A percentile compares a stretch with the other conserved stretches of the same genome.
Conservation (phyloP, 2,888 invertebrate species). For the Callinectes sapidus region DNA sequence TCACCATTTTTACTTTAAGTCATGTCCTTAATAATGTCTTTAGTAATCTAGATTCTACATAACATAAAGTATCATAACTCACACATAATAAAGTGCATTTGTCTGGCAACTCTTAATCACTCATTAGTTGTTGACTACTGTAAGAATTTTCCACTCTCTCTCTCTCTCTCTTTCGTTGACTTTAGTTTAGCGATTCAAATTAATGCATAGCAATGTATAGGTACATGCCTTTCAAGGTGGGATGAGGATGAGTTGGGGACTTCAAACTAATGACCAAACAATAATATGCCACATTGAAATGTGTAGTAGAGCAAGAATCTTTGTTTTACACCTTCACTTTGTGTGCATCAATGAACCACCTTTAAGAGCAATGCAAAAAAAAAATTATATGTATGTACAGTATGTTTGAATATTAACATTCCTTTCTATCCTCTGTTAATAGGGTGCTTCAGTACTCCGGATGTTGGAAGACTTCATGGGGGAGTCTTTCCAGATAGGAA, state of each 20-base stretch:
- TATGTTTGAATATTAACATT: neutral
- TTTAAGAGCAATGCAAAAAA: neutral
- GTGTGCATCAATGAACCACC: neutral
- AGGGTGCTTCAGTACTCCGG: constrained; percentile 89
- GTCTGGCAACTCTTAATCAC: too few relatives aligned
- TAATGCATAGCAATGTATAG: too few relatives aligned
- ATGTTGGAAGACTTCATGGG: constrained; percentile 92
- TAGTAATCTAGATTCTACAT: too few relatives aligned
- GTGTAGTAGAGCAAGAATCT: neutral
- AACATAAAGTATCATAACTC: too few relatives aligned
- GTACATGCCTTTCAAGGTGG: neutral
- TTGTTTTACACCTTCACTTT: neutral
- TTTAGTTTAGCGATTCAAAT: too few relatives aligned
- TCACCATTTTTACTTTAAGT: too few relatives aligned
- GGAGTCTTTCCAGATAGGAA: constrained; percentile 83
- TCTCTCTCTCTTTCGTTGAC: too few relatives aligned
- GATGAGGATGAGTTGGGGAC: neutral
- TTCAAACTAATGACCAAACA: neutral
- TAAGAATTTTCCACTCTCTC: neutral
- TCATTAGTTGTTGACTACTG: too few relatives aligned
- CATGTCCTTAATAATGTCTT: too few relatives aligned
- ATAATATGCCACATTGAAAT: neutral
- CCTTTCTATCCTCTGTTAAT: constrained; percentile 24
- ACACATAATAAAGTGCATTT: too few relatives aligned
- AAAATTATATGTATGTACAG: neutral